A percentile compares a stretch with the other conserved stretches of the same genome.
Evolutionary conservation across 2,888 invertebrate genomes (phyloP).

Genomic region (Caenorhabditis panamensis): DNA sequence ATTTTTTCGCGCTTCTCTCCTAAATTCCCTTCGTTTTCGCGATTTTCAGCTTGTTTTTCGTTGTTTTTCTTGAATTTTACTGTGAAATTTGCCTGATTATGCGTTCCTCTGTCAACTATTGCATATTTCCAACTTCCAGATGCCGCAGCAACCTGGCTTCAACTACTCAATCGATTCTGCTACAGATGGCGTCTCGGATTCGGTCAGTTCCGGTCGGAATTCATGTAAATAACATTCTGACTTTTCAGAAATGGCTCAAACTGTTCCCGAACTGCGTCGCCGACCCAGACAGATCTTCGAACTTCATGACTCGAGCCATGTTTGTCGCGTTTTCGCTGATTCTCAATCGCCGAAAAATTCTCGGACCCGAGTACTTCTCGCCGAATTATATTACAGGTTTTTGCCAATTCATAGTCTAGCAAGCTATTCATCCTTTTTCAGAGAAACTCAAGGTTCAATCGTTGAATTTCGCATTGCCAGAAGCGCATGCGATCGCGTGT

Average conservation of each 20-base stretch:
- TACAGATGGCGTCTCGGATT: neutral
- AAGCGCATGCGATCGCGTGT: slow-evolving; percentile 10
- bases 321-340: slow-evolving; percentile 39
- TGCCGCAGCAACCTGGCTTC: neutral
- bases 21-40: neutral
- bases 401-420: neutral
- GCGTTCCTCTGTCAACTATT: no score
- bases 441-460: slow-evolving; percentile 31
- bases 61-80: neutral
- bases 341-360: slow-evolving; percentile 22
- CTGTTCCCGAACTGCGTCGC: slow-evolving; percentile 20
- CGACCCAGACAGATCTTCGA: slow-evolving; percentile 13
- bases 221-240: neutral
- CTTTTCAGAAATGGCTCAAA: slow-evolving; percentile 29
- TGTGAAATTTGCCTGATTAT: no score
- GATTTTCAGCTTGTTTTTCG: neutral
- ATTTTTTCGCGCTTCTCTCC: no score
- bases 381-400: slow-evolving; percentile 36
- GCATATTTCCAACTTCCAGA: no score
- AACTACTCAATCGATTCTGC: neutral
- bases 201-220: neutral
- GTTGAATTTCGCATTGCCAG: slow-evolving; percentile 3
- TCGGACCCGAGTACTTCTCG: slow-evolving; percentile 24
- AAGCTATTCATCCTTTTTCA: neutral
- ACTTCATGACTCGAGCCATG: slow-evolving; percentile 32